phyloP scores from a whole-genome alignment of 2,888 invertebrate genomes.

The Drosophila mulleri region DNA sequence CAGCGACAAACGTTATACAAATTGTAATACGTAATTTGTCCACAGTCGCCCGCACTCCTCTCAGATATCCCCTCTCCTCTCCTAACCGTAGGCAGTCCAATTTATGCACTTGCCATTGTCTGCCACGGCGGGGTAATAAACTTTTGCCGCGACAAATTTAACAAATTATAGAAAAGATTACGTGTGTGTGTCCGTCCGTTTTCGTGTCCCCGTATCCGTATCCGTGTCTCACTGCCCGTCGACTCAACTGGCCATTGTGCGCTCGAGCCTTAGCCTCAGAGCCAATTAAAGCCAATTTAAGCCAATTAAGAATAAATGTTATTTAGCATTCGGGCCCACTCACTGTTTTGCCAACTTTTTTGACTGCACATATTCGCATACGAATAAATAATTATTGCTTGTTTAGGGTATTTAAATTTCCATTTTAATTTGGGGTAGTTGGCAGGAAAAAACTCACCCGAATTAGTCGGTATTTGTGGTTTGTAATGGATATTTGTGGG shows the following conservation, averaged over 20 bases:
- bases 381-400: conserved; percentile 43
- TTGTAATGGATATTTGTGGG: not conserved
- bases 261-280: not conserved
- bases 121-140: conserved; percentile 72
- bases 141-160: conserved; percentile 80
- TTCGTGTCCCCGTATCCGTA: conserved; percentile 24
- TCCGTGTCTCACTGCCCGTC: not conserved
- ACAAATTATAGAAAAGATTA: conserved; percentile 80
- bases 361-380: conserved; percentile 28
- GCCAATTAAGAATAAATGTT: conserved; percentile 62
- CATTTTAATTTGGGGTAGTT: conserved; percentile 11
- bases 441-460: not conserved
- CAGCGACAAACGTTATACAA: conserved; percentile 60
- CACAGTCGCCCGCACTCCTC: conserved; percentile 16
- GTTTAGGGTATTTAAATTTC: conserved; percentile 7
- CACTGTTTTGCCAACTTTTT: conserved; percentile 13
- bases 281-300: conserved; percentile 73
- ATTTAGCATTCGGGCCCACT: conserved; percentile 3
- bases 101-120: conserved; percentile 79
- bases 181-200: conserved; percentile 65
- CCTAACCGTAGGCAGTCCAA: conserved; percentile 54
- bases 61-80: not conserved
- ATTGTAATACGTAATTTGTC: conserved; percentile 77
- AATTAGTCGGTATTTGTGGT: not conserved
- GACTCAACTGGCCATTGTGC: conserved; percentile 29